Evolutionary conservation across 35 echinoderm and acorn worm genomes (phyloP).

Genomic region (Eucidaris tribuloides): DNA sequence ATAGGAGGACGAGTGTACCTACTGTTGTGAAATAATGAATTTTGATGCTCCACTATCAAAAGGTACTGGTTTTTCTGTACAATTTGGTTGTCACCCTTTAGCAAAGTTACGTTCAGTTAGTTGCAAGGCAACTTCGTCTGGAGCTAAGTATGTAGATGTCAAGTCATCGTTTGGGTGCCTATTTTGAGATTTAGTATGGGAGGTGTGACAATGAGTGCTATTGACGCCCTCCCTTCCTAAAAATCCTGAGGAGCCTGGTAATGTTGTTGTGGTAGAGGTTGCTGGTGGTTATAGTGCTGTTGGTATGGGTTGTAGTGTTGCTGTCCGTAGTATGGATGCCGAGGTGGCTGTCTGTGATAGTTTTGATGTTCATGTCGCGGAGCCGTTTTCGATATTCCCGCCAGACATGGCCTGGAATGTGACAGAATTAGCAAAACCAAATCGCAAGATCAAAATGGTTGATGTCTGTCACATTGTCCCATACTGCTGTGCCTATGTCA

Average conservation of each 20-base stretch:
- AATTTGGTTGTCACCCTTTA: not conserved
- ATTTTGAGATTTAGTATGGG: no score
- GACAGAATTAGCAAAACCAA: no score
- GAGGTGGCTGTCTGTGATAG: not conserved
- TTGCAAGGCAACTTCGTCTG: not conserved
- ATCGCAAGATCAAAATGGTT: no score
- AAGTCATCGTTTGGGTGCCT: no score
- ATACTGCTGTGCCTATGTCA: no score
- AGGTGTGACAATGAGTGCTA: no score
- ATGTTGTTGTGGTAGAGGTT: not conserved
- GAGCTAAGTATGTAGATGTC: not conserved
- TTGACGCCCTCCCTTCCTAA: no score
- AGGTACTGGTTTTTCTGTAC: not conserved
- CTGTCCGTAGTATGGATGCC: not conserved
- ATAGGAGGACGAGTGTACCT: not conserved
- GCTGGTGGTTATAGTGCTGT: not conserved
- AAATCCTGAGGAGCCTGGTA: not conserved
- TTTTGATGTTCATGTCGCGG: not conserved
- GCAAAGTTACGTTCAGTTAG: not conserved
- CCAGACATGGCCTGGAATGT: no score
- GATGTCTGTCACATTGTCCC: no score
- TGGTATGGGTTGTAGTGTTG: not conserved
- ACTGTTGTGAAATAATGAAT: not conserved
- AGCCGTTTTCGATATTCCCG: no score
- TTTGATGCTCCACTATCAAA: slow-evolving; percentile 4